Percentiles rank a stretch among this genome's conserved stretches.
phyloP scores from a whole-genome alignment of 2,113 vertebrate genomes.

The Melanerpes formicivorus region DNA sequence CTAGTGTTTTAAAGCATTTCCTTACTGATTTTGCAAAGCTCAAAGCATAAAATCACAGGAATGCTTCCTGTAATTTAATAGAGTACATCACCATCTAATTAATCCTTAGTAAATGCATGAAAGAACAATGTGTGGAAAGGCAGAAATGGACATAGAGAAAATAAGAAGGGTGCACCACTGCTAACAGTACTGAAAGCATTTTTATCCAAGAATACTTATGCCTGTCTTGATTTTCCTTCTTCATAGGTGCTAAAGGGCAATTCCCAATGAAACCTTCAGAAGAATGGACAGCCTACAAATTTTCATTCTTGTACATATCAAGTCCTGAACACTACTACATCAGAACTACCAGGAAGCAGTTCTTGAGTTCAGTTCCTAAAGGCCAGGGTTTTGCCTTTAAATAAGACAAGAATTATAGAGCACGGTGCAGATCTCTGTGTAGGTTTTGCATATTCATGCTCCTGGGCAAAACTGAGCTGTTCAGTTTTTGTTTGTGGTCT shows the following conservation, averaged over 20 bases:
- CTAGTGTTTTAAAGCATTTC: neutral
- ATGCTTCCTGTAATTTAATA: constrained; percentile 38
- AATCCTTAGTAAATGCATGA: constrained; percentile 45
- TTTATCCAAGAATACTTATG: neutral
- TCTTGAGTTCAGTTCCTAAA: neutral
- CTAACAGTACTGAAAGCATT: neutral
- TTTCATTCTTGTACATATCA: neutral
- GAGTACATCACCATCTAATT: constrained; percentile 22
- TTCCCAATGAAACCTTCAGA: neutral
- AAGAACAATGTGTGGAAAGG: neutral
- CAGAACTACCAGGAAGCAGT: neutral
- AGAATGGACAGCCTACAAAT: neutral
- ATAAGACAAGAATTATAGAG: neutral
- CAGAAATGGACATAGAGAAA: neutral
- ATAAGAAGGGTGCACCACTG: neutral
- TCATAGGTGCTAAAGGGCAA: neutral
- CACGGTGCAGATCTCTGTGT: neutral
- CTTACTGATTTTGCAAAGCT: constrained; percentile 16
- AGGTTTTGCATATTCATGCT: neutral
- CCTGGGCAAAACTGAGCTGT: neutral
- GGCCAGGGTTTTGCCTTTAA: neutral
- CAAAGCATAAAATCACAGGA: constrained; percentile 23
- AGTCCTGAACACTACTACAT: neutral
- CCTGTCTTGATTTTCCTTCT: neutral
- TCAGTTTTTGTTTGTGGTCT: neutral